Evolutionary conservation across 2,797 vertebrate species (phyloP).

Genomic region (Onychomys torridus): DNA sequence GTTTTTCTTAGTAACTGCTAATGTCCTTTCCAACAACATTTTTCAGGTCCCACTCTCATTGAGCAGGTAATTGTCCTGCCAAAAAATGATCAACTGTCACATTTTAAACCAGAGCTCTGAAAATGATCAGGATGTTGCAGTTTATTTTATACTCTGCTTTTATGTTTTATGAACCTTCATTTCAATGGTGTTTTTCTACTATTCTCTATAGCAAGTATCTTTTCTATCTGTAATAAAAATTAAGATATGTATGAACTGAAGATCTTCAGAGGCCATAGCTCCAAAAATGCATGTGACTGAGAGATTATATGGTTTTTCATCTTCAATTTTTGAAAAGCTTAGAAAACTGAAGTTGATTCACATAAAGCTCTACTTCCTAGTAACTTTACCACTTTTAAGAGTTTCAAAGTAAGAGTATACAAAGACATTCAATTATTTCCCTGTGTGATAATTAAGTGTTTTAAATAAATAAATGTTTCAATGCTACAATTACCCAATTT

Average conservation of each 20-base stretch:
- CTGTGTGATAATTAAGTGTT: background rate
- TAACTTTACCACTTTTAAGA: background rate
- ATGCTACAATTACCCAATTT: background rate
- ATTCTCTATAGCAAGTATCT: background rate
- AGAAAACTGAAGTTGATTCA: conserved; percentile 8
- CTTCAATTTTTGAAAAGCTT: conserved; percentile 49
- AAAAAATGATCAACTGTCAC: background rate
- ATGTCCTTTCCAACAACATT: background rate
- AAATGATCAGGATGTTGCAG: background rate
- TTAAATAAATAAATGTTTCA: background rate
- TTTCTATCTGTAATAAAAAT: background rate
- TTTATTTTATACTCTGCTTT: background rate
- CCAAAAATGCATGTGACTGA: background rate
- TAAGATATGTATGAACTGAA: background rate
- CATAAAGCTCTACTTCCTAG: background rate
- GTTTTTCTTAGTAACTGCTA: background rate
- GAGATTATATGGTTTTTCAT: background rate
- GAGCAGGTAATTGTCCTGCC: background rate
- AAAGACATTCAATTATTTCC: background rate
- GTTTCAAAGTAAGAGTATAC: background rate
- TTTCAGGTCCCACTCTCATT: background rate
- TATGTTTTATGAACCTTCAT: background rate
- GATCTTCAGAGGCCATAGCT: conserved; percentile 2
- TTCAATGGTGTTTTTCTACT: background rate
- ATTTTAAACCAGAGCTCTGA: background rate